Conservation (phyloP, 2,113 vertebrate genomes). For the Podarcis cretensis region DNA sequence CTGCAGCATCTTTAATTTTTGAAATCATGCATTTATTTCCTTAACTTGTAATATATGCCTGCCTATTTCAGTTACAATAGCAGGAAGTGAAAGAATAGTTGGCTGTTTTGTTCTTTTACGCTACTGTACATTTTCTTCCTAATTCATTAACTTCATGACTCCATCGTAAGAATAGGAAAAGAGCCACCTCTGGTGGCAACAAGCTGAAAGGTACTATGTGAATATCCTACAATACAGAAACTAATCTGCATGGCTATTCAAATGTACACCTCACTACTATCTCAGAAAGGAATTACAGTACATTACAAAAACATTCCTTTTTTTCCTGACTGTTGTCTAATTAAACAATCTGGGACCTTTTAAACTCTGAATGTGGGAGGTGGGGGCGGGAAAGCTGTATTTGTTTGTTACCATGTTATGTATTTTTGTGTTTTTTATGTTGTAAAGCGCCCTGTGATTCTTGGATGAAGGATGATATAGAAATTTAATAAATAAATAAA, state of each 20-base stretch:
- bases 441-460: no score
- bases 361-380: no score
- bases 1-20: not conserved
- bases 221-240: not conserved
- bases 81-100: not conserved
- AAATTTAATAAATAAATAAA: no score
- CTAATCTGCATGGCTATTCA: not conserved
- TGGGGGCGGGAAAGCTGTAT: no score
- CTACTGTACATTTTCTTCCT: not conserved
- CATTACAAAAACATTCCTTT: no score
- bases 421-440: no score
- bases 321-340: no score
- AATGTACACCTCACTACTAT: not conserved
- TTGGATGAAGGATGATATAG: no score
- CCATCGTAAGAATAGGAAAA: conserved; percentile 12
- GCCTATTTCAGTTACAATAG: not conserved
- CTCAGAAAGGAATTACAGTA: no score
- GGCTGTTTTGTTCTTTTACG: conserved; percentile 4
- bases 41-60: not conserved
- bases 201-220: not conserved
- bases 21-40: not conserved
- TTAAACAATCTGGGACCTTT: no score
- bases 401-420: no score
- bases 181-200: not conserved
- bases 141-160: not conserved